These are phyloP conservation scores for Drosophila histrio DNA, from an alignment of 2,888 invertebrate genomes.

Conservation along the genomic window DNA sequence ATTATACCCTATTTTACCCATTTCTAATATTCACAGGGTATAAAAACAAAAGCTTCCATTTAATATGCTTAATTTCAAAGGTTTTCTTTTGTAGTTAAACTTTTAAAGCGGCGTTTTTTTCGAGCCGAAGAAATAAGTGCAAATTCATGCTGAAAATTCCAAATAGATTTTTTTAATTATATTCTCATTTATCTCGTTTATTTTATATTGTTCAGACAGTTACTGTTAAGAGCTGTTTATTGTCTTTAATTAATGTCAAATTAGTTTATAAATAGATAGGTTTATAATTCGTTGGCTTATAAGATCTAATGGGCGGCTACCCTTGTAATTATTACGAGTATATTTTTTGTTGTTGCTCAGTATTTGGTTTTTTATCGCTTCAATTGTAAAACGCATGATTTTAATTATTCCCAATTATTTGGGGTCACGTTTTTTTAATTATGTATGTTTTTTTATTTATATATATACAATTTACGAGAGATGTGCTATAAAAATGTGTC, in stretches of 20 bases:
- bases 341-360: not conserved
- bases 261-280: not conserved
- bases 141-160: not conserved
- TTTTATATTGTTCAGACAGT: not conserved
- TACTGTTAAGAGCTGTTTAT: not conserved
- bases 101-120: not conserved
- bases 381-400: not conserved
- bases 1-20: no score
- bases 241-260: not conserved
- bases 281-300: not conserved
- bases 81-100: not conserved
- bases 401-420: slow-evolving; percentile 23
- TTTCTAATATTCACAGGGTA: no score
- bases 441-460: not conserved
- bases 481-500: not conserved
- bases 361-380: not conserved
- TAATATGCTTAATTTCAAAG: not conserved
- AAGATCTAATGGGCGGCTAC: not conserved
- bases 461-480: not conserved
- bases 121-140: not conserved
- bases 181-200: not conserved
- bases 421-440: slow-evolving; percentile 24
- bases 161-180: not conserved
- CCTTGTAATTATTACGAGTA: not conserved
- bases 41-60: no score